Evolutionary conservation across 2,113 vertebrate genomes (phyloP).

Genomic region (Percina caprodes): DNA sequence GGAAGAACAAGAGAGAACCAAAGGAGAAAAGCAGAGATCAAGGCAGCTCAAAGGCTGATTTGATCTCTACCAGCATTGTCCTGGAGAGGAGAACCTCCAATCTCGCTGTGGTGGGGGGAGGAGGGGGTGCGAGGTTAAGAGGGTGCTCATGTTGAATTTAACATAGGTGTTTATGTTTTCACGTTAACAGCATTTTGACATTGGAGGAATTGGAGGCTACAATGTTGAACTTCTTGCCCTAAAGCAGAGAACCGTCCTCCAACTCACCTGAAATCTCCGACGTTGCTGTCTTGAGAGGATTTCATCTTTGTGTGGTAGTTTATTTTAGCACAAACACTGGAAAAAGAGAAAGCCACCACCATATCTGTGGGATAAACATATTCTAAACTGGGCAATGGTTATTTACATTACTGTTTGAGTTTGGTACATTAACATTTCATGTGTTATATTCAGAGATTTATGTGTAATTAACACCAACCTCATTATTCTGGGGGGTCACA

Average conservation of each 20-base stretch:
- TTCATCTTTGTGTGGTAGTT: neutral
- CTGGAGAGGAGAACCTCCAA: conserved; percentile 16
- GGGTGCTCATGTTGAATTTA: neutral
- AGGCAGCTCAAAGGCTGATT: conserved; percentile 55
- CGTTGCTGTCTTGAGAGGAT: neutral
- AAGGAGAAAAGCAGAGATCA: conserved; percentile 53
- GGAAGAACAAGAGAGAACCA: conserved; percentile 45
- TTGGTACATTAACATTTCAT: too few relatives aligned
- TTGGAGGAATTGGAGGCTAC: neutral
- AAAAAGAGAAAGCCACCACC: neutral
- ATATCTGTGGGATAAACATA: too few relatives aligned
- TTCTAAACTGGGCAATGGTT: too few relatives aligned
- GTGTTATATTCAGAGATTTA: too few relatives aligned
- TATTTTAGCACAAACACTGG: neutral
- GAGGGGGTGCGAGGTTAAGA: neutral
- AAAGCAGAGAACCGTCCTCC: neutral
- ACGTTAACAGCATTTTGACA: conserved; percentile 4
- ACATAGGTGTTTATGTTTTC: conserved; percentile 8
- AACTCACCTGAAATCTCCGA: neutral
- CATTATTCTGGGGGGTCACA: too few relatives aligned
- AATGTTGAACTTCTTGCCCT: neutral
- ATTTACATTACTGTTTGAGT: too few relatives aligned
- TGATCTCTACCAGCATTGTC: conserved; percentile 48
- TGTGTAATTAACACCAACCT: too few relatives aligned
- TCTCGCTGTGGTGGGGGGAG: neutral